Evolutionary conservation across 2,113 vertebrate genomes (phyloP).

Genomic region (Macquaria ambigua): DNA sequence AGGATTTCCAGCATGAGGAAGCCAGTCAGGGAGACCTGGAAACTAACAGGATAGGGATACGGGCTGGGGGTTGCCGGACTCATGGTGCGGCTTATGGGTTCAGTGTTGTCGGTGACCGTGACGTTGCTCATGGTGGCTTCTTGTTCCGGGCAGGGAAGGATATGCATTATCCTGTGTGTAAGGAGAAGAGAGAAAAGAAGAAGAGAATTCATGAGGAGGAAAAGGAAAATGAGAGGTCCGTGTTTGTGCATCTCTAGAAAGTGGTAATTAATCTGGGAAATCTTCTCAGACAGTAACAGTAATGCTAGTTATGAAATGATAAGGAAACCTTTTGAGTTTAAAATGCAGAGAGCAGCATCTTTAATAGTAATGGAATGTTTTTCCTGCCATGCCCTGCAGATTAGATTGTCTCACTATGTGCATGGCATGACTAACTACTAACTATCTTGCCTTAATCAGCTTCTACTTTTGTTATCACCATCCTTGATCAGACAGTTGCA

Average conservation of each 20-base stretch:
- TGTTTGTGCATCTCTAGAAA: slow-evolving; percentile 22
- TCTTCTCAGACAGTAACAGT: background rate
- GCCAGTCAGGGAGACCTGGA: slow-evolving; percentile 96
- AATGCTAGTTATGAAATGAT: slow-evolving; percentile 36
- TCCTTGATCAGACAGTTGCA: slow-evolving; percentile 26
- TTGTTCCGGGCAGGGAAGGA: slow-evolving; percentile 90
- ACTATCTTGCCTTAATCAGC: slow-evolving; percentile 38
- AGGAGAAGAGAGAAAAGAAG: slow-evolving; percentile 33
- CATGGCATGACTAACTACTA: slow-evolving; percentile 36
- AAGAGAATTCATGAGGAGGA: slow-evolving; percentile 8
- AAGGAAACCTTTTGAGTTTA: slow-evolving; percentile 16
- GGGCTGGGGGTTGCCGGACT: slow-evolving; percentile 87
- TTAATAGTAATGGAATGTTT: slow-evolving; percentile 19
- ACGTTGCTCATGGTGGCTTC: slow-evolving; percentile 98
- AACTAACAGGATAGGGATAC: slow-evolving; percentile 91
- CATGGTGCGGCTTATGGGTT: slow-evolving; percentile 91
- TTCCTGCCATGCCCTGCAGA: slow-evolving; percentile 7
- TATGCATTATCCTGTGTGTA: slow-evolving; percentile 93
- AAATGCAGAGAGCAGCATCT: slow-evolving; percentile 31
- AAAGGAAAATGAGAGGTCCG: slow-evolving; percentile 6
- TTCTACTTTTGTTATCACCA: slow-evolving; percentile 7
- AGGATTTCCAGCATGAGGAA: slow-evolving; percentile 98
- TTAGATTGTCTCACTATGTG: slow-evolving; percentile 26
- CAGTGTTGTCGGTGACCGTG: slow-evolving; percentile 94
- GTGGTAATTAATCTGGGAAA: slow-evolving; percentile 17